phyloP scores from a whole-genome alignment of 2,113 vertebrate species.

The Oplegnathus fasciatus region DNA sequence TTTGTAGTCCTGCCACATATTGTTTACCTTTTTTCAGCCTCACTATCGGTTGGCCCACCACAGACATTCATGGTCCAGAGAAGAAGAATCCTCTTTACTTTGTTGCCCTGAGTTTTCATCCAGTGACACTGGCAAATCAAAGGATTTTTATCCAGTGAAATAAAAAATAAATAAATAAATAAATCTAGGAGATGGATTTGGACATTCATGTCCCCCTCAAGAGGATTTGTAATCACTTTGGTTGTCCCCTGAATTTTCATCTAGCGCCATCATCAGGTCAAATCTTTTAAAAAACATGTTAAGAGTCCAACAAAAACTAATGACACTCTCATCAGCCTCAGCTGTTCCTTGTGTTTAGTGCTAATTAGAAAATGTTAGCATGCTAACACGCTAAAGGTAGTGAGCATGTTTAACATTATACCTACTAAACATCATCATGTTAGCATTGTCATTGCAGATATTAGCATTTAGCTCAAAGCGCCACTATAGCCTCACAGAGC shows the following conservation, averaged over 20 bases:
- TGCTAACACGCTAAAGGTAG: not conserved
- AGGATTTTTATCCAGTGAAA: not conserved
- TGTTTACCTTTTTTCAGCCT: not conserved
- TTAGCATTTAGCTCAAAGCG: not conserved
- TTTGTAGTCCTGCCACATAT: not conserved
- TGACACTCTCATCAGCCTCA: not conserved
- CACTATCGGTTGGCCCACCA: not conserved
- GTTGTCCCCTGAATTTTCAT: not conserved
- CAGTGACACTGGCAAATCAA: too few relatives aligned
- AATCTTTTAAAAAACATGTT: too few relatives aligned
- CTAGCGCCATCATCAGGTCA: not conserved
- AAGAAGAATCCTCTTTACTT: not conserved
- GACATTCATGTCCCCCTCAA: too few relatives aligned
- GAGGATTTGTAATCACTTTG: not conserved
- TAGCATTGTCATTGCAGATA: not conserved
- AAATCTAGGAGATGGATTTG: too few relatives aligned
- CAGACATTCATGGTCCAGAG: not conserved
- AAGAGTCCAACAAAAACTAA: not conserved
- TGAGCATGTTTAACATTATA: too few relatives aligned
- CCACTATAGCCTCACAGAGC: not conserved
- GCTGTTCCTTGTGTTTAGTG: not conserved
- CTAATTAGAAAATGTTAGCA: not conserved
- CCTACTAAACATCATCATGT: not conserved
- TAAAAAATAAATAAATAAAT: too few relatives aligned
- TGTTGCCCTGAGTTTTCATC: not conserved